A percentile compares a stretch with the other conserved stretches of the same genome.
These are phyloP conservation scores for Coenonympha arcania DNA, from an alignment of 2,888 invertebrate species.

Conservation along the genomic window DNA sequence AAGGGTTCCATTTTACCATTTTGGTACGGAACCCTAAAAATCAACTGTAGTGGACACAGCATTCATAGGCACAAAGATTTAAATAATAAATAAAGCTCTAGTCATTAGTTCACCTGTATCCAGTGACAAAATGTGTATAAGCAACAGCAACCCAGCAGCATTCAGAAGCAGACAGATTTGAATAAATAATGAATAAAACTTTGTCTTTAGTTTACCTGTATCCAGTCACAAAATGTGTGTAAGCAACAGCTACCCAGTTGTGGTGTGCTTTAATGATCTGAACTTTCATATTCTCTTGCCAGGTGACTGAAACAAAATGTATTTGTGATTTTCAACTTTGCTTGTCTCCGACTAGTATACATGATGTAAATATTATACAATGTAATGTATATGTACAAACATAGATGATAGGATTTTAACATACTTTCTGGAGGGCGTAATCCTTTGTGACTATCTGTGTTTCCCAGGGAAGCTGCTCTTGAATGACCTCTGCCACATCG, in stretches of 20 bases:
- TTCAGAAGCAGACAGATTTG: too few relatives aligned
- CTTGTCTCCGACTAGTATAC: too few relatives aligned
- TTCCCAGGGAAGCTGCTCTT: conserved; percentile 85
- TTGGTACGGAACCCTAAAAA: too few relatives aligned
- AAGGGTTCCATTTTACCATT: too few relatives aligned
- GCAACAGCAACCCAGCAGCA: too few relatives aligned
- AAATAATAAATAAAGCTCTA: too few relatives aligned
- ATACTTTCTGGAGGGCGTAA: conserved; percentile 62
- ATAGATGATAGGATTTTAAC: conserved; percentile 6
- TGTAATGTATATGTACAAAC: not conserved
- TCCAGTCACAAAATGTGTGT: conserved; percentile 95
- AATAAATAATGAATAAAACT: too few relatives aligned
- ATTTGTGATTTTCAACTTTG: too few relatives aligned
- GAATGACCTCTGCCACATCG: conserved; percentile 79
- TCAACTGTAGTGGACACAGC: too few relatives aligned
- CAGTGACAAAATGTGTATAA: too few relatives aligned
- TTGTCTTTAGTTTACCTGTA: conserved; percentile 79
- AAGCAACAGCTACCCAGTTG: conserved; percentile 98
- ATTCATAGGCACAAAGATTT: too few relatives aligned
- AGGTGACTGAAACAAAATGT: conserved; percentile 75
- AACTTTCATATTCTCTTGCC: conserved; percentile 90
- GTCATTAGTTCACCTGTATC: too few relatives aligned
- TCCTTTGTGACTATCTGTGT: conserved; percentile 63
- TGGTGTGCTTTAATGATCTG: conserved; percentile 97
- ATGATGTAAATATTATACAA: conserved; percentile 8